Conservation (phyloP, 1,140 invertebrate species). For the Caenorhabditis tropicalis region DNA sequence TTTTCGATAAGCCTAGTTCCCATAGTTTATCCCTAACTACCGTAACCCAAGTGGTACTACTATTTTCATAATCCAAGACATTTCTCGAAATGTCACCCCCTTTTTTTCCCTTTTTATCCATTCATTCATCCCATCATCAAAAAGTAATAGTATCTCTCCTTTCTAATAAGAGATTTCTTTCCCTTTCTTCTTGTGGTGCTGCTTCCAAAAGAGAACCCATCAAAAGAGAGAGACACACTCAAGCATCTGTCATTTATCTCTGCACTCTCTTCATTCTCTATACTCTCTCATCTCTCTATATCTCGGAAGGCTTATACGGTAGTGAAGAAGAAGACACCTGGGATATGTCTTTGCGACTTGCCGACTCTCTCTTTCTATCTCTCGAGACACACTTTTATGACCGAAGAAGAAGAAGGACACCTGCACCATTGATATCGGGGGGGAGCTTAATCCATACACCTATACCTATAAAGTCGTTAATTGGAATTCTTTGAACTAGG, state of each 20-base stretch:
- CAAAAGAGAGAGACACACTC: conserved; percentile 30
- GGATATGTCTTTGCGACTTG: conserved; percentile 6
- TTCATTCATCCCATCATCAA: not conserved
- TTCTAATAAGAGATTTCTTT: conserved; percentile 29
- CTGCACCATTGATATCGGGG: not conserved
- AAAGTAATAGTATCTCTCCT: conserved; percentile 39
- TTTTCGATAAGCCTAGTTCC: too few relatives aligned
- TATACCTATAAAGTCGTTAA: too few relatives aligned
- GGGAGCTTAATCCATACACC: too few relatives aligned
- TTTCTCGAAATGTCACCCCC: not conserved
- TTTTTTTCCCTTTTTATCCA: not conserved
- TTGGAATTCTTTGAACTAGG: too few relatives aligned
- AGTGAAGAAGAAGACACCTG: conserved; percentile 19
- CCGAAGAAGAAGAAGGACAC: not conserved
- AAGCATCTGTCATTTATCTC: conserved; percentile 8
- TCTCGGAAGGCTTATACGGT: conserved; percentile 2
- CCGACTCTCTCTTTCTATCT: not conserved
- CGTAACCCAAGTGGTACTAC: too few relatives aligned
- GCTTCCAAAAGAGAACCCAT: not conserved
- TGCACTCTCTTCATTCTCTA: too few relatives aligned
- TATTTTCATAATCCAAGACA: too few relatives aligned
- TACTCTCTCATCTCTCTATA: not conserved
- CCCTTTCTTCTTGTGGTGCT: not conserved
- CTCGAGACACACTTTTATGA: conserved; percentile 18
- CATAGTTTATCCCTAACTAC: too few relatives aligned